Evolutionary conservation across 2,113 vertebrate genomes (phyloP).

Genomic region (Equus quagga): DNA sequence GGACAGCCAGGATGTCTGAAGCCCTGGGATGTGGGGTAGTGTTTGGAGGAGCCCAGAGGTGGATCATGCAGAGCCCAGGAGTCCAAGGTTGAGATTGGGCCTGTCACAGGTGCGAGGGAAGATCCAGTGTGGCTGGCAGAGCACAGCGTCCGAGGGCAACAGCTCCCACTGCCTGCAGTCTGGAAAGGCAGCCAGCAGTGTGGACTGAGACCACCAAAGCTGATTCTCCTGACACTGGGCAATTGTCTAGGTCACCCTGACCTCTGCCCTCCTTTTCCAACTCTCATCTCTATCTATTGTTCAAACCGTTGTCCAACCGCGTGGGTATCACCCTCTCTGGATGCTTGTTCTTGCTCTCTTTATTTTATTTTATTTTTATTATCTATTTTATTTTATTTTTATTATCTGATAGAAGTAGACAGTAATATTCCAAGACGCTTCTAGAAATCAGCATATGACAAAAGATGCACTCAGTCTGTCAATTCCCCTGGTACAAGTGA

Average conservation of each 20-base stretch:
- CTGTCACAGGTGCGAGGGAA: too few relatives aligned
- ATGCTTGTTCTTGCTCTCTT: not conserved
- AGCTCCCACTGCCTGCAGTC: fast-evolving
- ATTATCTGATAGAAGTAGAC: not conserved
- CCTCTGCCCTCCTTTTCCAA: too few relatives aligned
- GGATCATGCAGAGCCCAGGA: fast-evolving
- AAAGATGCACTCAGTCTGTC: not conserved
- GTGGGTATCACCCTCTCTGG: too few relatives aligned
- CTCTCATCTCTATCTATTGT: not conserved
- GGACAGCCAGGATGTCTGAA: fast-evolving
- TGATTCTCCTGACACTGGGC: fast-evolving
- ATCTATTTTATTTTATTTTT: not conserved
- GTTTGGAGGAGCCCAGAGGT: not conserved
- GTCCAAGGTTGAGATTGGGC: fast-evolving
- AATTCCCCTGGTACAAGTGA: not conserved
- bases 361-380: not conserved
- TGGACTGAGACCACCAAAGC: fast-evolving
- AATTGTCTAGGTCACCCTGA: not conserved
- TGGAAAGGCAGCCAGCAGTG: not conserved
- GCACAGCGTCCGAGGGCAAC: not conserved
- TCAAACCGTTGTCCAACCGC: not conserved
- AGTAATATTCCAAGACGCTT: not conserved
- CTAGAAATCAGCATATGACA: not conserved
- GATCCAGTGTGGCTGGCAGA: not conserved
- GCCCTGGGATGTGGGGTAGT: fast-evolving